A percentile compares a stretch with the other conserved stretches of the same genome.
Conservation (phyloP, 2,888 invertebrate genomes). For the Drosophila fungiperda region DNA sequence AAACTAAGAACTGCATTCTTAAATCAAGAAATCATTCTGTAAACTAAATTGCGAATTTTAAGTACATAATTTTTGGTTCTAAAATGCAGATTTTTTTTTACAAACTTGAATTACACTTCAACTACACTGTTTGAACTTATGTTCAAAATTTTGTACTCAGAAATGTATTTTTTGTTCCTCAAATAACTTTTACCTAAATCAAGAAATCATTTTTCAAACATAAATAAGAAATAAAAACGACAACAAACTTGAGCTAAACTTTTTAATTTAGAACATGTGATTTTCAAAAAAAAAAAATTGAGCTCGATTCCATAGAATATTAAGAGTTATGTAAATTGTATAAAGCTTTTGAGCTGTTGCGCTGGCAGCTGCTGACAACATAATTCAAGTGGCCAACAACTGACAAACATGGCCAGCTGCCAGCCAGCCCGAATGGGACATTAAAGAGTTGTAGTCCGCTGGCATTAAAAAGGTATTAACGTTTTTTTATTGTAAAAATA, state of each 20-base stretch:
- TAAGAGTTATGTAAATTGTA: not conserved
- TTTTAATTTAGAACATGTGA: not conserved
- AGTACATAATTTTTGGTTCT: too few species aligned
- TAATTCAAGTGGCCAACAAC: slow-evolving; percentile 71
- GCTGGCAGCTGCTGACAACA: slow-evolving; percentile 82
- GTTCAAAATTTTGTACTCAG: too few species aligned
- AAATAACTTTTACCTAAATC: too few species aligned
- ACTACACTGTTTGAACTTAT: too few species aligned
- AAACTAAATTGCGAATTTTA: not conserved
- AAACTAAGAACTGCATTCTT: not conserved
- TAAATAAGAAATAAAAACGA: too few species aligned
- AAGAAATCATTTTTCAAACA: too few species aligned
- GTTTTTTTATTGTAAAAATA: slow-evolving; percentile 52
- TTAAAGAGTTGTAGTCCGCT: slow-evolving; percentile 74
- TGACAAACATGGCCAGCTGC: slow-evolving; percentile 56
- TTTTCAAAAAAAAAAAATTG: not conserved
- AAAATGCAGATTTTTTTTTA: too few species aligned
- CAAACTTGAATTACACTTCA: too few species aligned
- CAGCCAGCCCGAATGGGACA: slow-evolving; percentile 35
- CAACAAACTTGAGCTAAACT: too few species aligned
- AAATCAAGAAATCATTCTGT: not conserved
- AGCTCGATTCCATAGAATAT: slow-evolving; percentile 10
- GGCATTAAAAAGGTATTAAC: slow-evolving; percentile 67
- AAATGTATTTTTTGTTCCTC: too few species aligned
- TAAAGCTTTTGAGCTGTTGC: slow-evolving; percentile 40